Evolutionary conservation across 2,888 invertebrate species (phyloP).

Genomic region (Diaperis boleti): DNA sequence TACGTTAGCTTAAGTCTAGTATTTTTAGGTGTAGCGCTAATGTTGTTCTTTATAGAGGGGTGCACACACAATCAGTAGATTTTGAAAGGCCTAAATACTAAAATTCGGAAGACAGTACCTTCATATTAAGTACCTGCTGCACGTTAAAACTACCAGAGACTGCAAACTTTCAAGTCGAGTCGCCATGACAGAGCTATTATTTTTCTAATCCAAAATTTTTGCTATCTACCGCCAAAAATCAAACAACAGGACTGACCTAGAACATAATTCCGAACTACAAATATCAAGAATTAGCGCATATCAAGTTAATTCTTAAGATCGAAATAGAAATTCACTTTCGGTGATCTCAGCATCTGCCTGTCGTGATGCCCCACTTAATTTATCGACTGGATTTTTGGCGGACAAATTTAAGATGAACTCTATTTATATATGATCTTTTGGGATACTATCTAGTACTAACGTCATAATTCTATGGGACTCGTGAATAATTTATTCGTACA

Average conservation of each 20-base stretch:
- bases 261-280: not conserved
- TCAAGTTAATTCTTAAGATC: constrained; percentile 5
- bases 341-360: not conserved
- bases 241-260: constrained; percentile 1
- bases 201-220: constrained; percentile 4
- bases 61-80: constrained; percentile 59
- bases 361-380: not conserved
- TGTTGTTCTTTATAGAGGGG: constrained; percentile 53
- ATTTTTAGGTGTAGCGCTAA: constrained; percentile 30
- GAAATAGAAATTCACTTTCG: not conserved
- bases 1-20: constrained; percentile 25
- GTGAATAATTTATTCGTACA: not conserved
- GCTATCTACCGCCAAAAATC: constrained; percentile 6
- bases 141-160: constrained; percentile 17
- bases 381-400: constrained; percentile 2
- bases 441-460: not conserved
- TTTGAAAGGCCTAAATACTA: constrained; percentile 63
- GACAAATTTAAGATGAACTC: constrained; percentile 5
- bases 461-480: constrained; percentile 2
- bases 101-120: constrained; percentile 56
- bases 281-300: constrained; percentile 12
- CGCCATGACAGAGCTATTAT: constrained; percentile 30
- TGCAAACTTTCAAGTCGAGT: constrained; percentile 15
- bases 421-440: not conserved
- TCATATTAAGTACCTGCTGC: constrained; percentile 53